These are phyloP conservation scores for Sphinx pinastri DNA, from an alignment of 2,888 invertebrate species.

Conservation along the genomic window DNA sequence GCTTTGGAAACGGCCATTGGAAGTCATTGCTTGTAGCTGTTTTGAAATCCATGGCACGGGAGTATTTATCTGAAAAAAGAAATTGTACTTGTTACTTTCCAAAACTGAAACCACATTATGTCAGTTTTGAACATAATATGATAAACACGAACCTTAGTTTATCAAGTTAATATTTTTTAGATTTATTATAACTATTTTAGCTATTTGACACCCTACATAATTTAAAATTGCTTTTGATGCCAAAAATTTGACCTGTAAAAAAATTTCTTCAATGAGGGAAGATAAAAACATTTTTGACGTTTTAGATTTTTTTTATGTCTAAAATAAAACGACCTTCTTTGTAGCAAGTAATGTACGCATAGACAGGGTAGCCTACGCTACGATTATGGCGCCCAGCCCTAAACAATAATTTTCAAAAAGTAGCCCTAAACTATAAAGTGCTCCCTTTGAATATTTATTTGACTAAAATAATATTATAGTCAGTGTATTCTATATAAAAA, in stretches of 20 bases:
- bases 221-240: slow-evolving; percentile 77
- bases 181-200: slow-evolving; percentile 72
- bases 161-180: slow-evolving; percentile 76
- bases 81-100: too few species aligned
- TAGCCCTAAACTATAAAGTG: too few species aligned
- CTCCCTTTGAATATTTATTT: too few species aligned
- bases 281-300: slow-evolving; percentile 81
- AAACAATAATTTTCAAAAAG: too few species aligned
- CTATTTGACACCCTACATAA: slow-evolving; percentile 82
- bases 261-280: slow-evolving; percentile 79
- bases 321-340: too few species aligned
- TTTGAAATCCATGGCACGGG: slow-evolving; percentile 72
- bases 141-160: slow-evolving; percentile 47
- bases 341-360: too few species aligned
- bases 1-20: slow-evolving; percentile 85
- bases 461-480: too few species aligned
- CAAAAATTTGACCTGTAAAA: slow-evolving; percentile 75
- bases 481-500: too few species aligned
- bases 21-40: slow-evolving; percentile 79
- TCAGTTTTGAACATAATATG: slow-evolving; percentile 14
- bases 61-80: slow-evolving; percentile 10
- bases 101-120: background rate
- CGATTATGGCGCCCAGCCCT: too few species aligned
- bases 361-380: too few species aligned
- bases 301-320: slow-evolving; percentile 54